Percentiles rank a stretch among this genome's conserved stretches.
These are phyloP conservation scores for Macrobrachium rosenbergii DNA, from an alignment of 1,140 invertebrate species.

Conservation along the genomic window DNA sequence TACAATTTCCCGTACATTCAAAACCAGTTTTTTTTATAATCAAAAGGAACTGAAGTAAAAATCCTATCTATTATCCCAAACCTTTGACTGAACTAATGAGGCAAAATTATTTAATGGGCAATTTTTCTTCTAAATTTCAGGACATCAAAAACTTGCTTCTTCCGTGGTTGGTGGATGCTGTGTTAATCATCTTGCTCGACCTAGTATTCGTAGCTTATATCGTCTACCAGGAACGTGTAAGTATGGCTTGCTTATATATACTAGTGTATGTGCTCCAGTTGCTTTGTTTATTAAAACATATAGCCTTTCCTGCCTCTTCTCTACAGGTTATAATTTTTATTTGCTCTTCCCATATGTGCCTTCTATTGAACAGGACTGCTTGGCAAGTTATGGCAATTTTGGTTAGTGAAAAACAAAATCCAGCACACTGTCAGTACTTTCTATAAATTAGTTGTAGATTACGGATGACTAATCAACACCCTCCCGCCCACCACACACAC, in stretches of 20 bases:
- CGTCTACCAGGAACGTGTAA: constrained; percentile 28
- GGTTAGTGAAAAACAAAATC: not conserved
- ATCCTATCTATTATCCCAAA: no score
- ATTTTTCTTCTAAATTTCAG: not conserved
- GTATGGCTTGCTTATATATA: not conserved
- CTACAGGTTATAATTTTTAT: no score
- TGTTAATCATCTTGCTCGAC: not conserved
- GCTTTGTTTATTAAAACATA: no score
- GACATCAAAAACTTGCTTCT: constrained; percentile 24
- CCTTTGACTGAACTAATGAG: no score
- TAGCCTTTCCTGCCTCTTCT: no score
- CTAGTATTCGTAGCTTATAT: constrained; percentile 20
- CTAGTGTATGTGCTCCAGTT: no score
- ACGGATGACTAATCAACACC: not conserved
- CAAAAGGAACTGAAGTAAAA: no score
- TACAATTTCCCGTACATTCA: no score
- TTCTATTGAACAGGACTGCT: no score
- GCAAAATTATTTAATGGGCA: no score
- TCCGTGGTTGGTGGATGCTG: constrained; percentile 28
- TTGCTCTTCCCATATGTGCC: no score
- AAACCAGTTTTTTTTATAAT: no score
- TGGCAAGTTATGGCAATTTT: not conserved
- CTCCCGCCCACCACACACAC: not conserved
- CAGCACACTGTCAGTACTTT: not conserved
- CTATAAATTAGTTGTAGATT: not conserved